These are phyloP conservation scores for Aphaenogaster floridana DNA, from an alignment of 1,140 invertebrate species.

Conservation along the genomic window DNA sequence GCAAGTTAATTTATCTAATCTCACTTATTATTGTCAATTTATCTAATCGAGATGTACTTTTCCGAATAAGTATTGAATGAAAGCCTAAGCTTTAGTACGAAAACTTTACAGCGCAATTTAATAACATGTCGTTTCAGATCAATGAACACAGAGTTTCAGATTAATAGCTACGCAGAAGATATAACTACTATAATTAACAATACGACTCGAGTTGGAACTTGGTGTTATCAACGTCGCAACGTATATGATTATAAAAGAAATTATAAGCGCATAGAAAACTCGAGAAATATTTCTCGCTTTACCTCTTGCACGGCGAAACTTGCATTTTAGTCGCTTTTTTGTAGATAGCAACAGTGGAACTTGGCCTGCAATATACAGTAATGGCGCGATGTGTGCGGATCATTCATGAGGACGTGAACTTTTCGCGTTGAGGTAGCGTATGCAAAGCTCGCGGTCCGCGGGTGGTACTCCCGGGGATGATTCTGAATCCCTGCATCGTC, in stretches of 20 bases:
- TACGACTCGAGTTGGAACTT: not conserved
- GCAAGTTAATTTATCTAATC: not conserved
- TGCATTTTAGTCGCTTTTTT: constrained; percentile 17
- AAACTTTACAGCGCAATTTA: not conserved
- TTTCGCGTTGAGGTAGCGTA: constrained; percentile 17
- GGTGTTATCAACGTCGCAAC: not conserved
- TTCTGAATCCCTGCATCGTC: constrained; percentile 53
- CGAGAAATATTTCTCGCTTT: not conserved
- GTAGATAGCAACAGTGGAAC: constrained; percentile 9
- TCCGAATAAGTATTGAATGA: not conserved
- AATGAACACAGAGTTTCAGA: not conserved
- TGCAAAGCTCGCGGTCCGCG: constrained; percentile 50
- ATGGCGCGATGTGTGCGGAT: constrained; percentile 41
- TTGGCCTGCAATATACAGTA: constrained; percentile 6
- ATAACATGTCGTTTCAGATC: not conserved
- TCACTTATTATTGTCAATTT: not conserved
- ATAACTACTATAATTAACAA: not conserved
- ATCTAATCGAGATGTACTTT: not conserved
- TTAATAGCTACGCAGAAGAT: not conserved
- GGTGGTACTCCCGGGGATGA: constrained; percentile 37
- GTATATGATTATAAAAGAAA: not conserved
- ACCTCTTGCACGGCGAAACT: not conserved
- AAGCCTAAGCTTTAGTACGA: not conserved
- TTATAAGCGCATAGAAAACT: not conserved
- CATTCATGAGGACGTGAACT: constrained; percentile 51